A percentile compares a stretch with the other conserved stretches of the same genome.
Evolutionary conservation across 2,888 invertebrate genomes (phyloP).

Genomic region (Pecten maximus): DNA sequence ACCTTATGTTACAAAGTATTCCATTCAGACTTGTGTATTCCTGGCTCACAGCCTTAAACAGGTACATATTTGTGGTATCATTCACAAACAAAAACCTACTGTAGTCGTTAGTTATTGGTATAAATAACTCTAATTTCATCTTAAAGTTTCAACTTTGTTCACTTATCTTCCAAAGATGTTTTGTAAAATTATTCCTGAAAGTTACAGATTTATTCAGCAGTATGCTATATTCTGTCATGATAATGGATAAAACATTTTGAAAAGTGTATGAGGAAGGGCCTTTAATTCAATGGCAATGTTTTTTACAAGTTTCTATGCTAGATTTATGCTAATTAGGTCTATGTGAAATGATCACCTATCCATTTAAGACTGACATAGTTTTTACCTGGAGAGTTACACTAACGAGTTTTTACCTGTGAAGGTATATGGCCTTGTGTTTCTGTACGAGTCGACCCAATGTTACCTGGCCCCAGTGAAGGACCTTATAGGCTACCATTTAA

Average conservation of each 20-base stretch:
- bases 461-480: neutral
- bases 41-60: neutral
- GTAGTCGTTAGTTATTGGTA: neutral
- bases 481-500: neutral
- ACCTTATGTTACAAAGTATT: neutral
- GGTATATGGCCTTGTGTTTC: neutral
- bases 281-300: too few species aligned
- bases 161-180: too few species aligned
- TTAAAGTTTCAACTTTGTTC: neutral
- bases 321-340: neutral
- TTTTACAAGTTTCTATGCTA: too few species aligned
- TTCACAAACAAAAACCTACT: neutral
- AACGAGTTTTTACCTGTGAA: neutral
- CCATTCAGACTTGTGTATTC: neutral
- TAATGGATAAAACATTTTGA: too few species aligned
- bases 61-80: neutral
- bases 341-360: neutral
- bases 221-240: too few species aligned
- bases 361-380: neutral
- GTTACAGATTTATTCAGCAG: too few species aligned
- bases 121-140: neutral
- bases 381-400: neutral
- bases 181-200: too few species aligned
- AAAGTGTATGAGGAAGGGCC: too few species aligned
- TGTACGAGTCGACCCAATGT: too few species aligned